phyloP scores from a whole-genome alignment of 1,140 invertebrate species.

The Ctenoplectra terminalis region DNA sequence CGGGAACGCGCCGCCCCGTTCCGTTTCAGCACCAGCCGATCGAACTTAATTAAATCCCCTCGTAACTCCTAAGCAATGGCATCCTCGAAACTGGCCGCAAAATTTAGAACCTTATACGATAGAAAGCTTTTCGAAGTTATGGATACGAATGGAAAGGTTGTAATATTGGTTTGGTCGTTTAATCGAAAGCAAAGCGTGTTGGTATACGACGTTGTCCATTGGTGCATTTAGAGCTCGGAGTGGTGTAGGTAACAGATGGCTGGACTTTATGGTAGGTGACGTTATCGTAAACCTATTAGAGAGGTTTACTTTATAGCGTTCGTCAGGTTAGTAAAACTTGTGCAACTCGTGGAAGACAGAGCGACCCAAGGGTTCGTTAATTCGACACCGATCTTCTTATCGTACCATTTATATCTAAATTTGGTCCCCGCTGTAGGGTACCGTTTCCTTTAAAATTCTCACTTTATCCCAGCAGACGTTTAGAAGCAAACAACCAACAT shows the following conservation, averaged over 20 bases:
- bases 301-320: background rate
- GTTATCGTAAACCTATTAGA: slow-evolving; percentile 6
- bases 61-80: no score
- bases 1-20: background rate
- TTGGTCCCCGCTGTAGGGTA: background rate
- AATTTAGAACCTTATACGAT: background rate
- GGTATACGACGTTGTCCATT: no score
- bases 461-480: background rate
- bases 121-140: background rate
- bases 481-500: background rate
- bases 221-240: no score
- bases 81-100: background rate
- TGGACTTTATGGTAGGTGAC: background rate
- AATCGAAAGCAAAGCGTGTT: background rate
- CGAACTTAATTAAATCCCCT: slow-evolving; percentile 28
- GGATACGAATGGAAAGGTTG: no score
- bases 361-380: background rate
- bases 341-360: background rate
- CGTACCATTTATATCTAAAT: background rate
- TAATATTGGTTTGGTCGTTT: no score
- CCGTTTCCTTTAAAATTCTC: background rate
- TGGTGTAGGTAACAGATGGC: background rate
- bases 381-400: background rate
- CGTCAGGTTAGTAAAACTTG: background rate
- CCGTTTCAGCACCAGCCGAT: background rate